Base-by-base conservation (phyloP, 1,140 invertebrate species). In the Harpegnathos saltator region DNA sequence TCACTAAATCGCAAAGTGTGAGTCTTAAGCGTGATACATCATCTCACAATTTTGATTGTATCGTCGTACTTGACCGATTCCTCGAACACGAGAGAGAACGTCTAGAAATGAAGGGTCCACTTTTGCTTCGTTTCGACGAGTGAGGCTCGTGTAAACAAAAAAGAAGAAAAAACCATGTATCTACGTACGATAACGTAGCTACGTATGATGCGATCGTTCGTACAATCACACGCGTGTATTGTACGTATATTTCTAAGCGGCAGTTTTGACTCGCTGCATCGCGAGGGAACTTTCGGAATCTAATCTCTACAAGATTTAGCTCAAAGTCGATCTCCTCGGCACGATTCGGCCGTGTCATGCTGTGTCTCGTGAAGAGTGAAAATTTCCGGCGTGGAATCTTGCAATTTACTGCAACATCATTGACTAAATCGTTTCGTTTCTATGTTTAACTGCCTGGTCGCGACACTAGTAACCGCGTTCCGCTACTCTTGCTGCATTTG, bases 211-310 rank as follows among this genome's bases (percentile, higher is more conserved):
- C 66, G 58, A 81, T 84, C 44, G 63, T 44, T 65, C 11, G 59
- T 63, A 69, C 58, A 71, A 81, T 14, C 44, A 74, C 38, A 74
- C 38, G 48, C 61, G 38, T 5, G 66, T 66, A 68, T 58, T 72
- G 80, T 78, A 83, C 50, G 26, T 82, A 82, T 29, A 82, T 29
- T 54, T 61, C 33, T 68, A 75, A 82, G 77, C 86, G 89, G 89
- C 89, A 90, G 89, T 90, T 75, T 90, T 84, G 26, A 63, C 77
- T 78, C 88, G 85, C 71, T 12, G 56, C 19, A 17, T 26, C 0
- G 24, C 22, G 44, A 52, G 73, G 26, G 24, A 71, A 81, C 48
- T 66, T 63, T 74, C 58, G 73, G 7, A 68, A 68, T 61, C 65
- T 80, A 80, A 19, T 59, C 69, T 80, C 65, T 80, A 71, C 50